These are phyloP conservation scores for Agrilus cyanescens DNA, from an alignment of 2,888 invertebrate genomes.

Conservation along the genomic window DNA sequence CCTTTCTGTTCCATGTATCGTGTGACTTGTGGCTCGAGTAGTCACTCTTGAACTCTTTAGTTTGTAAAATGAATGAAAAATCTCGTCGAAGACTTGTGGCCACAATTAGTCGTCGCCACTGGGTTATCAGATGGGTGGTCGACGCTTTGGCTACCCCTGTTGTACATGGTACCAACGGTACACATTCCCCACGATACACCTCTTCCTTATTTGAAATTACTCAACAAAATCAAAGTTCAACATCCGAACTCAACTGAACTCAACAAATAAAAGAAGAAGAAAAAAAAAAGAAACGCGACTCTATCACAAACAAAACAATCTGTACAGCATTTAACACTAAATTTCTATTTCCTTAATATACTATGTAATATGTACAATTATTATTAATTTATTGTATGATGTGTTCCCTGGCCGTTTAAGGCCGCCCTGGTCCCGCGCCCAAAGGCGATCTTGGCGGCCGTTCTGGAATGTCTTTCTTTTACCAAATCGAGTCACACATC, in stretches of 20 bases:
- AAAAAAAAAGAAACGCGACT: slow-evolving; percentile 24
- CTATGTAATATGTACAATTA: slow-evolving; percentile 17
- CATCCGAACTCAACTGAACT: slow-evolving; percentile 32
- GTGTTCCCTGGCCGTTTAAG: slow-evolving; percentile 33
- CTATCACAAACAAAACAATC: slow-evolving; percentile 30
- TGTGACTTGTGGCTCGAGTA: no score
- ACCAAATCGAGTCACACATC: slow-evolving; percentile 33
- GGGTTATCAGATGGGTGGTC: no score
- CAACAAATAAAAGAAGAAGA: slow-evolving; percentile 21
- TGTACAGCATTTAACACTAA: slow-evolving; percentile 21
- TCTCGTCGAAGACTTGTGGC: no score
- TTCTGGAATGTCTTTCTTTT: slow-evolving; percentile 33
- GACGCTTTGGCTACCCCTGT: no score
- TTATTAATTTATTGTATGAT: slow-evolving; percentile 17
- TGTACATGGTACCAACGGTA: no score
- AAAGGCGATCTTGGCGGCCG: slow-evolving; percentile 33
- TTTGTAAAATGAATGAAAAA: no score
- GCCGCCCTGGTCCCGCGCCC: slow-evolving; percentile 37
- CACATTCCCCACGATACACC: no score
- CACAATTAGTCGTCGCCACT: no score
- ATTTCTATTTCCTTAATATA: slow-evolving; percentile 5
- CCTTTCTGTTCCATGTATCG: no score
- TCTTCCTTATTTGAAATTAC: slow-evolving; percentile 9
- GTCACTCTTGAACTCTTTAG: no score
- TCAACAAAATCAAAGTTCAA: slow-evolving; percentile 34